Evolutionary conservation across 2,113 vertebrate genomes (phyloP).

Genomic region (Erythrolamprus reginae): DNA sequence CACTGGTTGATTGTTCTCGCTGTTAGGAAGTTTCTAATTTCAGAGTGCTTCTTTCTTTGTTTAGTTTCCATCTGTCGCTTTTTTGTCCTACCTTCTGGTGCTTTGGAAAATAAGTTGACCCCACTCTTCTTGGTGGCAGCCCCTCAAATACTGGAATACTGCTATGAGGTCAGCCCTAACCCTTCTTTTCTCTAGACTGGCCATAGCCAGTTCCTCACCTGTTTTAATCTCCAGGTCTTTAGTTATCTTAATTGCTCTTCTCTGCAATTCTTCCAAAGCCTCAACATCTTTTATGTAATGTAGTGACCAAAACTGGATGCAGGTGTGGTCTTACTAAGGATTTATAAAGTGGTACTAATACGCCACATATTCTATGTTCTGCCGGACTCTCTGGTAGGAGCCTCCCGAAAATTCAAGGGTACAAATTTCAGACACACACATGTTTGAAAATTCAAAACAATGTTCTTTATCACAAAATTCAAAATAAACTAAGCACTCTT

Average conservation of each 20-base stretch:
- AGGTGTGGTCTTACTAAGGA: no score
- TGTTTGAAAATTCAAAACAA: no score
- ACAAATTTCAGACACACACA: no score
- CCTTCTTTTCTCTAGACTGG: neutral
- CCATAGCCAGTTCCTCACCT: neutral
- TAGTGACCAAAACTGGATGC: neutral
- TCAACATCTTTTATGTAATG: neutral
- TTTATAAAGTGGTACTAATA: neutral
- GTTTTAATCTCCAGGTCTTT: neutral
- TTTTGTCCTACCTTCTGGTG: neutral
- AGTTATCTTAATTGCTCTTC: neutral
- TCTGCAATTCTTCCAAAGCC: neutral
- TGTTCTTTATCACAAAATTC: no score
- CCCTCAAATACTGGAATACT: neutral
- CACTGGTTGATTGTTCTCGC: neutral
- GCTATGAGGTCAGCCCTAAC: neutral
- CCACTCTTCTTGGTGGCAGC: neutral
- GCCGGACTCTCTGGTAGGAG: no score
- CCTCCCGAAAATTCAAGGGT: no score
- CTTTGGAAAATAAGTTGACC: neutral
- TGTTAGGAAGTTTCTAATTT: neutral
- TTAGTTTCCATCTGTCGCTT: neutral
- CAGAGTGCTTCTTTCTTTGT: neutral
- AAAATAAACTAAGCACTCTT: no score
- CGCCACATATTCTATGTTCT: neutral